Conservation (phyloP, 2,888 invertebrate species). For the Brachyptera risi region DNA sequence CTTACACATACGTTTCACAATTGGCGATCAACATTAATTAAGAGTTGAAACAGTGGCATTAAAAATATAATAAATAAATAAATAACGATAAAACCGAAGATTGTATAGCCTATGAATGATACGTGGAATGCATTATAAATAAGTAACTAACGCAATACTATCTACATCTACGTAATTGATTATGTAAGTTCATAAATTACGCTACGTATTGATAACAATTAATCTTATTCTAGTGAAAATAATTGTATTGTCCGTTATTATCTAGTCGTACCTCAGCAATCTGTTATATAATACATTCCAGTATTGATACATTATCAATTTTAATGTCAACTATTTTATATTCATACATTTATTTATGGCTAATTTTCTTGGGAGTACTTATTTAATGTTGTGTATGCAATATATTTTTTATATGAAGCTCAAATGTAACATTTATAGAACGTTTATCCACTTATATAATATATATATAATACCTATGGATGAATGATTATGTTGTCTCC, state of each 20-base stretch:
- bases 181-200: not conserved
- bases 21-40: too few relatives aligned
- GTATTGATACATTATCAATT: not conserved
- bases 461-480: not conserved
- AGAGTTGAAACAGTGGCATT: conserved; percentile 3
- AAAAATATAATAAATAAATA: not conserved
- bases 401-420: conserved; percentile 11
- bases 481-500: conserved; percentile 2
- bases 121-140: not conserved
- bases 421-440: conserved; percentile 19
- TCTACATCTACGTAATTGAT: not conserved
- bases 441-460: not conserved
- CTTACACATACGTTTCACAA: too few relatives aligned
- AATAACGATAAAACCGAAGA: not conserved
- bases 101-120: not conserved
- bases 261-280: conserved; percentile 18
- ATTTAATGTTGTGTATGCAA: not conserved
- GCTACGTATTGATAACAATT: not conserved
- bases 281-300: not conserved
- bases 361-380: not conserved
- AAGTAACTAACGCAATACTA: not conserved
- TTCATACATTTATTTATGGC: too few relatives aligned
- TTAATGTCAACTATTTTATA: not conserved
- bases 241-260: conserved; percentile 21
- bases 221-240: conserved; percentile 7